These are phyloP conservation scores for Murina feae DNA, from an alignment of 2,113 vertebrate genomes.

Conservation along the genomic window DNA sequence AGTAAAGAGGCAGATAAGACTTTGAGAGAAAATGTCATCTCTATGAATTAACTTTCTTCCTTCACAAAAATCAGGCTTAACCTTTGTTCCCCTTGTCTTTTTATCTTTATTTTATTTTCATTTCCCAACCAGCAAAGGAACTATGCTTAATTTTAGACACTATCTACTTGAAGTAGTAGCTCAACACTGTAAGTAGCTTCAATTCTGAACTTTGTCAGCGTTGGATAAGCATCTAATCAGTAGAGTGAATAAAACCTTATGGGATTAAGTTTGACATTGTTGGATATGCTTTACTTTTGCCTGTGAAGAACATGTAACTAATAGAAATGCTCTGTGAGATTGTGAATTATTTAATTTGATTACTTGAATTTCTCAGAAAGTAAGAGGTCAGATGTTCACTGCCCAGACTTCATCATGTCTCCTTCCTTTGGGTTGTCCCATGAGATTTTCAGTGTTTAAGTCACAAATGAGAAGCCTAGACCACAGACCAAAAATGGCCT, in stretches of 20 bases:
- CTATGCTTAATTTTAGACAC: conserved; percentile 1
- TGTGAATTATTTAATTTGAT: neutral
- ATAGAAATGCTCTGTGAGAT: neutral
- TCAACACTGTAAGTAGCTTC: neutral
- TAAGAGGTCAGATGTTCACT: neutral
- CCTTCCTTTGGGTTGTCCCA: neutral
- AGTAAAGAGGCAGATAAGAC: neutral
- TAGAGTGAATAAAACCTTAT: neutral
- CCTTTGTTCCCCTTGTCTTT: neutral
- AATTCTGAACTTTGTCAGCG: neutral
- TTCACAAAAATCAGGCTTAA: neutral
- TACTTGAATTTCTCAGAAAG: conserved; percentile 9
- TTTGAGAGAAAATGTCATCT: conserved; percentile 26
- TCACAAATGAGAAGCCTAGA: neutral
- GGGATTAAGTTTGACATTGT: neutral
- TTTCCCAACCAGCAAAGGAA: neutral
- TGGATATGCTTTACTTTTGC: neutral
- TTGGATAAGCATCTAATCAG: neutral
- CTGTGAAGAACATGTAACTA: neutral
- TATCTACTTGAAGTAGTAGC: neutral
- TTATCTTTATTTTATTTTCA: conserved; percentile 29
- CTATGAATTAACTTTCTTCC: conserved; percentile 7
- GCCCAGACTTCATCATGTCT: neutral
- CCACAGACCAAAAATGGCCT: neutral
- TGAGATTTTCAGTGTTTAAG: neutral